Evolutionary conservation across 2,113 vertebrate species (phyloP).

Genomic region (Melanostigma gelatinosum): DNA sequence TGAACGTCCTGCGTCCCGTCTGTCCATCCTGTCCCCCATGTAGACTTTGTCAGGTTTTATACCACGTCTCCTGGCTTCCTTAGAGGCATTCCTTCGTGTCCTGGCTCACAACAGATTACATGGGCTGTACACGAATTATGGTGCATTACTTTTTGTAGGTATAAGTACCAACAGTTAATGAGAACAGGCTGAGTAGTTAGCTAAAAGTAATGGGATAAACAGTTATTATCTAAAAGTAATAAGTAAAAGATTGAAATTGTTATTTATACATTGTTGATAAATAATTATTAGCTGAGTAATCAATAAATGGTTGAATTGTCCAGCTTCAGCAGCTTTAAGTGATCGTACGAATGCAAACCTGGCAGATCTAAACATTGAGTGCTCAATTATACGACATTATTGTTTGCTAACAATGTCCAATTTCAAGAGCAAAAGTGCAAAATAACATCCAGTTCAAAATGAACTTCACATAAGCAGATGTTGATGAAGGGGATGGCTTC

Average conservation of each 20-base stretch:
- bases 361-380: not conserved
- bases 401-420: not conserved
- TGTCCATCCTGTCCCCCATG: too few species aligned
- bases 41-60: too few species aligned
- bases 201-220: too few species aligned
- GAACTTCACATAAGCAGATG: not conserved
- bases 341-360: not conserved
- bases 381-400: not conserved
- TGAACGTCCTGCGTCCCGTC: too few species aligned
- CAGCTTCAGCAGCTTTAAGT: not conserved
- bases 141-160: not conserved
- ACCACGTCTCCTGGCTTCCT: too few species aligned
- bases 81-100: too few species aligned
- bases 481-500: not conserved
- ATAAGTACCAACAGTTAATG: not conserved
- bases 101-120: too few species aligned
- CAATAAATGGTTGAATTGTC: not conserved
- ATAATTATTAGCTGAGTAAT: too few species aligned
- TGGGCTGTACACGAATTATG: too few species aligned
- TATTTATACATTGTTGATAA: not conserved
- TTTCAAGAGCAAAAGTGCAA: not conserved
- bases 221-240: not conserved
- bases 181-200: not conserved
- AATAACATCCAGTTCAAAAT: not conserved
- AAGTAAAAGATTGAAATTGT: not conserved